Evolutionary conservation across 2,797 vertebrate species (phyloP), one percentile per base, ranked within the genome.

Genomic region (Momotus momota): DNA sequence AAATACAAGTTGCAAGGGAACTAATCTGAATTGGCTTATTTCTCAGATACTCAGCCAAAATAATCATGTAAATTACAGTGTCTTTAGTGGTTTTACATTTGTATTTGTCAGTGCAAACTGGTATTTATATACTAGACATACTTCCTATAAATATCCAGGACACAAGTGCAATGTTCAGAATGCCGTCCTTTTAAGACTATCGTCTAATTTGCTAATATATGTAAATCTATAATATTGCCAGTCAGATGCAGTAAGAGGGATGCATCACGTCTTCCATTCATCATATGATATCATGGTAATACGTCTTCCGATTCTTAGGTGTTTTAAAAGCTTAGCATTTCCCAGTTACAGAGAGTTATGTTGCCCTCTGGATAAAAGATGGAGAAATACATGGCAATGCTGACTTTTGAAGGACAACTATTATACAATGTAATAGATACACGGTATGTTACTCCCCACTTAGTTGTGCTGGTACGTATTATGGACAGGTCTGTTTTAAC

Each of bases 361-460:
- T 96, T 96, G 94, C 94, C 91, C 96, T 94, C 95, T 95, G 91
- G 94, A 84, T 96, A 96, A 95, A 94, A 95, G 73, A 86, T 57
- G 73, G 73, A 94, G 96, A 96, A 97, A 94, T 96, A 96, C 94
- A 94, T 18, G 71, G 60, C 60, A 88, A 46, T 52, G 67, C 67
- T 65, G 83, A 88, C 62, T 95, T 90, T 58, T 74, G 57, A 93
- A 87, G 65, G 49, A 84, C 89, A 86, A 26, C 5, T 75, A 22
- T 69, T 48, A 55, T 3, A 31, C 31, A 22, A 22, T 25, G 7
- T 35, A 62, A 52, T 66, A 86, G 82, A 81, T 61, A 31, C 10
- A 5, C 4, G 6, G 6, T 46, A 38, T 55, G 17, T 58, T 62
- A 45, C 35, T 62, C 33, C 55, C 23, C 2, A 1, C 9, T 84